phyloP scores from a whole-genome alignment of 2,888 invertebrate genomes.

The Germaria angustata region DNA sequence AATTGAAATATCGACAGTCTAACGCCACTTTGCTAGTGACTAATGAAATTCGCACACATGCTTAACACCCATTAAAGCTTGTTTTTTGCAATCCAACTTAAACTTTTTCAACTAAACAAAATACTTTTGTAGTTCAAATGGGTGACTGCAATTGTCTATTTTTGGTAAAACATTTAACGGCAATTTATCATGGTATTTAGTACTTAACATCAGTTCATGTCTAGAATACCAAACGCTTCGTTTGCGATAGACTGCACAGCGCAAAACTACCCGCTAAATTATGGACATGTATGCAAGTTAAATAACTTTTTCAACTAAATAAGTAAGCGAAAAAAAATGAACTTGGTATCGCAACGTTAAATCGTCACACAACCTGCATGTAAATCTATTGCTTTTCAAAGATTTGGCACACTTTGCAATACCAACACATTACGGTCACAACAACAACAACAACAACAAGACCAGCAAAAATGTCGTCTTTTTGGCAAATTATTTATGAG shows the following conservation, averaged over 20 bases:
- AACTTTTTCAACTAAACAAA: background rate
- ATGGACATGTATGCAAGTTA: conserved; percentile 38
- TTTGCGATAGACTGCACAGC: conserved; percentile 7
- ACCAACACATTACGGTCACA: background rate
- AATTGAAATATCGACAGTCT: too few relatives aligned
- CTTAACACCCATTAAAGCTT: background rate
- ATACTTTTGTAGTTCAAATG: background rate
- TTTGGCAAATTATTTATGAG: conserved; percentile 57
- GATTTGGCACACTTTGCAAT: conserved; percentile 38
- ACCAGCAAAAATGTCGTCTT: conserved; percentile 8
- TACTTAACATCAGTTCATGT: conserved; percentile 60
- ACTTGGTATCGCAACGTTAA: conserved; percentile 18
- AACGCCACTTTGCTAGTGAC: too few relatives aligned
- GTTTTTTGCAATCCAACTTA: background rate
- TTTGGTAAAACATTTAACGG: conserved; percentile 50
- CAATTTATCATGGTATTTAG: conserved; percentile 65
- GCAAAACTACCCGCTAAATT: background rate
- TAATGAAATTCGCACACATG: background rate
- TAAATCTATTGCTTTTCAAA: conserved; percentile 42
- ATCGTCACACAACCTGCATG: conserved; percentile 9
- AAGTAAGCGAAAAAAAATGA: background rate
- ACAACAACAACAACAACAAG: background rate
- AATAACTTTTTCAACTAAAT: background rate
- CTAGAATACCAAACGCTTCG: conserved; percentile 43
- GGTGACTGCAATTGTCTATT: conserved; percentile 8